Evolutionary conservation across 2,797 vertebrate species (phyloP), one percentile per base, ranked within the genome.

Genomic region (Cheirogaleus major): DNA sequence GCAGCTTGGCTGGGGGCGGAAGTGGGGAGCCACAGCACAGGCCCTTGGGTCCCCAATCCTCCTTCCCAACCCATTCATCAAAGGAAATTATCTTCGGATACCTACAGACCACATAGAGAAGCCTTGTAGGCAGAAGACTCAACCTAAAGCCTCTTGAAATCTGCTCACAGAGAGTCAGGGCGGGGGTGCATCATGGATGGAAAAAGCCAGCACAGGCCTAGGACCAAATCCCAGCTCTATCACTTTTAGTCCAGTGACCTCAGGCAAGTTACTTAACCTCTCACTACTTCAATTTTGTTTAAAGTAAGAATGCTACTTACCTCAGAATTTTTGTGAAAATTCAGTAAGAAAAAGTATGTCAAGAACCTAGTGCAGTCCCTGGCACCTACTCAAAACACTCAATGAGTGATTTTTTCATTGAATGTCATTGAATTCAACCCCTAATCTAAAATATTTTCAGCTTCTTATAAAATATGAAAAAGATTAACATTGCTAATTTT

Each of bases 401-500:
- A 82, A 5, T 25, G 38, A 35, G 17, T 82, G 13, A 20, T n/a
- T 79, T 75, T 63, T 43, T 59, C 87, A n/a, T 30, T 73, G 5
- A 84, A 55, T 48, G 67, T 14, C 69, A 89, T 15, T 17, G 63
- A 94, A 95, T 59, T 73, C 27, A 94, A 7, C 11, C 9, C 23
- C 52, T 41, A 80, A 93, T 35, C 12, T 59, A 65, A 83, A 59
- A 85, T 52, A 61, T 23, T 27, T 20, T 45, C 25, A 52, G 7
- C 27, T 67, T 65, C 92, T 83, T 55, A 93, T n/a, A 72, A 87
- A 95, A 48, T 32, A 48, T 15, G 11, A 81, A 93, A 48, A 79
- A 92, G 78, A 89, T 32, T 52, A 65, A 79, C 20, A 35, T 14
- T 76, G 81, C 52, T 78, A 67, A 13, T 59, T 38, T 18, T 13